Base-by-base conservation (phyloP, 2,888 invertebrate species). In the Hemistola chrysoprasaria region DNA sequence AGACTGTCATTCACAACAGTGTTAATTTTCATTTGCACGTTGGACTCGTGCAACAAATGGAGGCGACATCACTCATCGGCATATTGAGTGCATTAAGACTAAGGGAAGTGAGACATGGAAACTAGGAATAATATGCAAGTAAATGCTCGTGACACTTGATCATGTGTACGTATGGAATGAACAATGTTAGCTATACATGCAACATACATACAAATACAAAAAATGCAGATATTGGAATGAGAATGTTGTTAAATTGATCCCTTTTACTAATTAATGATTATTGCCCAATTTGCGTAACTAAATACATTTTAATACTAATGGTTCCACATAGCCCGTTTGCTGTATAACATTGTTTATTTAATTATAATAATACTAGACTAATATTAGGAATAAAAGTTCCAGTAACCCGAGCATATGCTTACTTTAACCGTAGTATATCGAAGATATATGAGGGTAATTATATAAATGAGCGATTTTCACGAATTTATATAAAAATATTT, bases 51-150 rank as follows among this genome's bases (percentile, higher is more conserved):
- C 60, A 59, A 62, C 59, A 65, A 62, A 60, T 62, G 54, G 72
- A 75, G 76, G 78, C 78, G 73, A 80, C 69, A 79, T 84, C 85
- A 86, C 87, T 86, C 87, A 76, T 82, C 86, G 86, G 87, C 86
- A 81, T 77, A 72, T 77, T 56, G 78, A 81, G 85, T 87, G 85
- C 82, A 75, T 69, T 70, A 51, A 71, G 67, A 78, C 84, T 84
- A 86, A 52, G 69, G 81, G 77, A 74, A 73, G 75, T 83, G 82
- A n/a, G n/a, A 69, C 61, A 67, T 74, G 83, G 84, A 74, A 65
- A 70, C 73, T 74, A 76, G 87, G 84, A 74, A 67, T 50, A 62
- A 42, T 40, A 50, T 38, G 45, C 48, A 48, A 53, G 54, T 40
- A 51, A 45, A 56, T 53, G 48, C 50, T 30, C 8, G 26, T 25